A percentile compares a stretch with the other conserved stretches of the same genome.
These are phyloP conservation scores for Hyppa rectilinea DNA, from an alignment of 2,888 invertebrate species.

Conservation along the genomic window DNA sequence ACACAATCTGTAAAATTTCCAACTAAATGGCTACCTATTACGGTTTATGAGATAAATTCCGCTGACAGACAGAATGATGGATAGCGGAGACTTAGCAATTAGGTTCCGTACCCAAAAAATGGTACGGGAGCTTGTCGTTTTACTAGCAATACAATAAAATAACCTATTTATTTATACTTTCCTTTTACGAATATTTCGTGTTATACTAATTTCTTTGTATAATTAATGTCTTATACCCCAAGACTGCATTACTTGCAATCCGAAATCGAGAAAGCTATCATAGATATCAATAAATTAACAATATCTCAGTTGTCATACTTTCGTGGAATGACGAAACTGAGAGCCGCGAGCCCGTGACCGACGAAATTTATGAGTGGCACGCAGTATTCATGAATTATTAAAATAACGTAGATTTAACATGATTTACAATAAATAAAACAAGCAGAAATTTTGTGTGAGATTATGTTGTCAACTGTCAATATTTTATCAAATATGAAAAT, in stretches of 20 bases:
- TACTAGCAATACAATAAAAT: too few relatives aligned
- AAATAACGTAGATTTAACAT: constrained; percentile 2
- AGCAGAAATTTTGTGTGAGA: not conserved
- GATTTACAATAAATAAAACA: constrained; percentile 10
- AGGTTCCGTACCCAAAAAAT: too few relatives aligned
- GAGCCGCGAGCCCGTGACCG: not conserved
- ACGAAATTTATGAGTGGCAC: not conserved
- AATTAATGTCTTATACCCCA: not conserved
- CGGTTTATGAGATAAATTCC: too few relatives aligned
- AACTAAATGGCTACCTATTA: too few relatives aligned
- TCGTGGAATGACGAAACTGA: not conserved
- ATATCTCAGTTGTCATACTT: not conserved
- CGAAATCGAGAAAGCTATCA: not conserved
- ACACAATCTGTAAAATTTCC: too few relatives aligned
- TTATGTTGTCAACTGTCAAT: constrained; percentile 24
- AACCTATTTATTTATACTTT: not conserved
- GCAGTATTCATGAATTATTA: constrained; percentile 22
- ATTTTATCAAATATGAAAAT: not conserved
- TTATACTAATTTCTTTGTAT: not conserved
- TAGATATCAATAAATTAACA: not conserved
- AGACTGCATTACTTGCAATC: not conserved
- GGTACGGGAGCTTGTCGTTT: too few relatives aligned
- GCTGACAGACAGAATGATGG: too few relatives aligned
- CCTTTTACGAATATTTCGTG: not conserved
- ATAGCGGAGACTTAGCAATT: too few relatives aligned